These are phyloP conservation scores for Rhabdophis nuchalis DNA, from an alignment of 2,797 vertebrate species.

Conservation along the genomic window DNA sequence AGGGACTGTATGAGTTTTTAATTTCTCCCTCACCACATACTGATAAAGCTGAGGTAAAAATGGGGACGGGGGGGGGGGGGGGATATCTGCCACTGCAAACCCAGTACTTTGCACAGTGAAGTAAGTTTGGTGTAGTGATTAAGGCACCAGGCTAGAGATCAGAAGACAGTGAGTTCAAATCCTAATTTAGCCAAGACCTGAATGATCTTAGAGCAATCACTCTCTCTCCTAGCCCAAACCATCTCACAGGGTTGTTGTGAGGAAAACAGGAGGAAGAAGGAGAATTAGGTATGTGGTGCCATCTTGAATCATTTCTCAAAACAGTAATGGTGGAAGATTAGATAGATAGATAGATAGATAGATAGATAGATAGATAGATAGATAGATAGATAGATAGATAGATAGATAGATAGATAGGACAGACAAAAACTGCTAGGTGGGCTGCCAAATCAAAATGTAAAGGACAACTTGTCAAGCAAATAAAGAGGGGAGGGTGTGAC, in stretches of 20 bases:
- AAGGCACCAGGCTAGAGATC: not conserved
- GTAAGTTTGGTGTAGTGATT: not conserved
- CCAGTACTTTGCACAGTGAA: not conserved
- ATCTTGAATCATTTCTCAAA: no score
- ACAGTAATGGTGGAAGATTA: no score
- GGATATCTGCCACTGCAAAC: not conserved
- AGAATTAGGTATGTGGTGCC: not conserved
- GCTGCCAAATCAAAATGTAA: no score
- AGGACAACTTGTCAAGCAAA: not conserved
- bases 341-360: no score
- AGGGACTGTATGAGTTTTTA: not conserved
- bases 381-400: no score
- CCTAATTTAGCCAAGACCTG: not conserved
- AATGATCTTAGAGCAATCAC: not conserved
- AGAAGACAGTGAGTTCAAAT: not conserved
- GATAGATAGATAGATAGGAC: no score
- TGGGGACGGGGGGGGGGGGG: not conserved
- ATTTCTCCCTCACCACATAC: not conserved
- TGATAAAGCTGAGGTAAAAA: not conserved
- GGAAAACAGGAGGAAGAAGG: not conserved
- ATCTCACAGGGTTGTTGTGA: not conserved
- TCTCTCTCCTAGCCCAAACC: not conserved
- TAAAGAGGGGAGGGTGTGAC: not conserved
- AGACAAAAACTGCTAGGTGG: no score
- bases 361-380: no score